phyloP scores from a whole-genome alignment of 2,113 vertebrate genomes.

The Pseudonaja textilis region DNA sequence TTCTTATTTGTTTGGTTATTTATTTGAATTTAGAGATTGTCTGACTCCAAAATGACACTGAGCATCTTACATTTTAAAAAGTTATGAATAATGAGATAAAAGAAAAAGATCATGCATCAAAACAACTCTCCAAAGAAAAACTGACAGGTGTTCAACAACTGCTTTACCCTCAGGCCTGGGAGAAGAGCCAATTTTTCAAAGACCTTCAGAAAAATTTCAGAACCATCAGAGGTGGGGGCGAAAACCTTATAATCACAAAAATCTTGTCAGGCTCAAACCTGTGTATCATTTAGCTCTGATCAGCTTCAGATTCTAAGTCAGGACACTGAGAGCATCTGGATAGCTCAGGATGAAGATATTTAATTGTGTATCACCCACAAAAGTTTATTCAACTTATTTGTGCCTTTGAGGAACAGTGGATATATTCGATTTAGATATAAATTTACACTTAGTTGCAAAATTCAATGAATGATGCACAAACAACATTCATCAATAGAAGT shows the following conservation, averaged over 20 bases:
- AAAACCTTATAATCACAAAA: background rate
- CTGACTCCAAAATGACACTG: background rate
- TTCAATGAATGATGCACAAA: background rate
- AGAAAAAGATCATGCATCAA: background rate
- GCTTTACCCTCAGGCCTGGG: background rate
- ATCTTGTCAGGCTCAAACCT: background rate
- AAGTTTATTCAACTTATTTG: background rate
- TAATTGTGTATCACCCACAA: background rate
- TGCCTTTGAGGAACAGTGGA: background rate
- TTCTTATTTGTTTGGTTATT: background rate
- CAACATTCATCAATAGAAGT: background rate
- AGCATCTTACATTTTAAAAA: background rate
- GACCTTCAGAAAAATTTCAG: background rate
- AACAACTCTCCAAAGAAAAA: background rate
- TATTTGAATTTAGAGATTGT: background rate
- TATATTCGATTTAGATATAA: background rate
- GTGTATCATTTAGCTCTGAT: background rate
- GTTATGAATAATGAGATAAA: background rate
- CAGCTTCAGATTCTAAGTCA: background rate
- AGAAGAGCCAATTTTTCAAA: background rate
- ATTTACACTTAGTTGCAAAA: background rate
- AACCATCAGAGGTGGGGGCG: background rate
- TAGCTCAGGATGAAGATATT: background rate
- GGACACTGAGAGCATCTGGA: background rate
- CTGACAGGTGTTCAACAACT: background rate